Evolutionary conservation across 2,888 invertebrate genomes (phyloP), one percentile per base, ranked within the genome.

Genomic region (Neuroscelio doddi): DNA sequence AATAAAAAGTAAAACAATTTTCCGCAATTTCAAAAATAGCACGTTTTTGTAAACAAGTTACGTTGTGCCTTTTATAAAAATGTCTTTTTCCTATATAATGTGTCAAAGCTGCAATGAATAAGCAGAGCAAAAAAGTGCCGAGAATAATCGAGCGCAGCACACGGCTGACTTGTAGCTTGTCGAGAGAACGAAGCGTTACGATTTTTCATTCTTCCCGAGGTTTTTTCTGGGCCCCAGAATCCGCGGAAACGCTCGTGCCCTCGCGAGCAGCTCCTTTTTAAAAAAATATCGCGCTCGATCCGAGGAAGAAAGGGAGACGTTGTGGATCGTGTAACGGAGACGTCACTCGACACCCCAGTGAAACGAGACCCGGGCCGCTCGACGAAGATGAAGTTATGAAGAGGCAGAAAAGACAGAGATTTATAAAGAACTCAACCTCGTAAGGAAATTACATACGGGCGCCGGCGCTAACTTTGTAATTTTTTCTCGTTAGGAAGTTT

Each of bases 291-390:
- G 47, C 38, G 47, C 45, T 15, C 21, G 26, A 38, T 41, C 32
- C 41, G 32, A 27, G 10, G 42, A 62, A 64, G 59, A 64, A 55
- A 51, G 50, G 36, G 55, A 41, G 55, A 51, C 64, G 64, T 64
- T 59, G 64, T 58, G 38, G 29, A 42, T 47, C 52, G 50, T 47
- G 58, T 53, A 58, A 56, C 59, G 50, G 59, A 68, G 64, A 64
- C 64, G 77, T 75, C 74, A 80, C 72, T 73, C 69, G 80, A 81
- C 73, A 79, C 75, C 72, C 76, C 71, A 79, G 78, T 78, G 80
- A 71, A 77, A 77, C 65, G 64, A 59, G 69, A 76, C 61, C 55
- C 73, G 46, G 41, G 64, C 75, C 77, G 77, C 72, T 41, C 38
- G 44, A 15, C 36, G 46, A 53, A 63, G 47, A 46, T 46, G 36